These are phyloP conservation scores for Pocillopora meandrina DNA, from an alignment of 92 coral and sea anemone genomes.

Conservation along the genomic window DNA sequence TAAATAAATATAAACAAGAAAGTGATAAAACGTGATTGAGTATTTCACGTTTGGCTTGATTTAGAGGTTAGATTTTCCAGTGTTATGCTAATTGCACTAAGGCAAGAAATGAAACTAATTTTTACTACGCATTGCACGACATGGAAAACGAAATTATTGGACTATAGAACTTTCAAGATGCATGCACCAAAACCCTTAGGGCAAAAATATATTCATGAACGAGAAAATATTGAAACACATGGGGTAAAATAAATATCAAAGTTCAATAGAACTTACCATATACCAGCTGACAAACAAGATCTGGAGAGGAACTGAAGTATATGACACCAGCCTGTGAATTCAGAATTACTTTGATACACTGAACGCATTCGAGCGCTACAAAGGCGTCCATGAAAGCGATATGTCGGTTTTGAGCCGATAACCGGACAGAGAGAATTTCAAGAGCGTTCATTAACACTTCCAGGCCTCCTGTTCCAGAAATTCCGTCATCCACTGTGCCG, in stretches of 20 bases:
- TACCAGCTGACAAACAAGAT: slow-evolving; percentile 71
- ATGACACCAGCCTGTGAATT: slow-evolving; percentile 79
- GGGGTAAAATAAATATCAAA: background rate
- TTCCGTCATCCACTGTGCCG: slow-evolving; percentile 76
- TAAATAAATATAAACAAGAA: too few species aligned
- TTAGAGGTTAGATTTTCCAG: too few species aligned
- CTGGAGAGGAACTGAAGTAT: slow-evolving; percentile 56
- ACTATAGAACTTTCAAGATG: background rate
- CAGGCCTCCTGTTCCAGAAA: slow-evolving; percentile 83
- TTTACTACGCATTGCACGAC: background rate
- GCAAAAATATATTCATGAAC: background rate
- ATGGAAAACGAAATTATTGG: background rate
- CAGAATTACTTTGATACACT: slow-evolving; percentile 76
- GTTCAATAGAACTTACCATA: slow-evolving; percentile 69
- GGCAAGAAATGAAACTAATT: background rate
- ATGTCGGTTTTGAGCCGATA: slow-evolving; percentile 44
- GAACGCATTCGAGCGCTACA: slow-evolving; percentile 77
- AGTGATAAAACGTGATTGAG: too few species aligned
- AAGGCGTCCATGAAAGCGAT: slow-evolving; percentile 76
- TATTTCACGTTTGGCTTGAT: too few species aligned
- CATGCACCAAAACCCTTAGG: background rate
- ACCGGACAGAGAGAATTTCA: slow-evolving; percentile 62
- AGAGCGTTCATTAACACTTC: slow-evolving; percentile 70
- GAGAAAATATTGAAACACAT: background rate
- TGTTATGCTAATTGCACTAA: background rate